phyloP scores from a whole-genome alignment of 1,140 invertebrate genomes.

The Eupristina koningsbergeri region DNA sequence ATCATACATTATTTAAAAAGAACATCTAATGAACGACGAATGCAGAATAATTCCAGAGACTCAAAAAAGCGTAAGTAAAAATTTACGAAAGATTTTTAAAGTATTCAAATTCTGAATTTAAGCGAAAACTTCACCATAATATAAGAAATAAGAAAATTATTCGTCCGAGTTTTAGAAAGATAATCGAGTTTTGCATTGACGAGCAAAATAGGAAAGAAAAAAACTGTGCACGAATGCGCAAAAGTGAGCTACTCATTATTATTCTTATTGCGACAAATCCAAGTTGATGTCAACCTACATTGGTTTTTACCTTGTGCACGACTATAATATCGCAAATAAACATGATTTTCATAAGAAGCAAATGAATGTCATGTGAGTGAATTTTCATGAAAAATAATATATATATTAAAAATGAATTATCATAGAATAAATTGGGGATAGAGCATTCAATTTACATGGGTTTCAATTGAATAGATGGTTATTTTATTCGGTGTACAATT shows the following conservation, averaged over 20 bases:
- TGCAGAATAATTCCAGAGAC: too few species aligned
- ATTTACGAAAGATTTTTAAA: too few species aligned
- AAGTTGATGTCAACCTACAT: constrained; percentile 63
- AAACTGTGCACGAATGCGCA: constrained; percentile 58
- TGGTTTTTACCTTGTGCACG: constrained; percentile 16
- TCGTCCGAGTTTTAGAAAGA: too few species aligned
- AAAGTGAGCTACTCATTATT: constrained; percentile 57
- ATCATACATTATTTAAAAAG: too few species aligned
- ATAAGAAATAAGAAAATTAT: too few species aligned
- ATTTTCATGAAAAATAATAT: too few species aligned
- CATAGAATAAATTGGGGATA: not conserved
- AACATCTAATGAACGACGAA: too few species aligned
- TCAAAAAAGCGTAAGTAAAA: too few species aligned
- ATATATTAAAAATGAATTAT: not conserved
- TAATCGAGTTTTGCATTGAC: too few species aligned
- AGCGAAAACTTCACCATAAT: too few species aligned
- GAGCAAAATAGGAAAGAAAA: not conserved
- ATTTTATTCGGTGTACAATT: not conserved
- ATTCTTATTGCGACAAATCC: constrained; percentile 62
- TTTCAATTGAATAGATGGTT: not conserved
- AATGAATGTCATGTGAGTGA: too few species aligned
- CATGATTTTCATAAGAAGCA: not conserved
- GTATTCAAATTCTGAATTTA: too few species aligned
- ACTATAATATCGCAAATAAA: not conserved
- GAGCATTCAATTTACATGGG: not conserved